These are phyloP conservation scores for Carabus problematicus DNA, from an alignment of 2,888 invertebrate genomes.

Conservation along the genomic window DNA sequence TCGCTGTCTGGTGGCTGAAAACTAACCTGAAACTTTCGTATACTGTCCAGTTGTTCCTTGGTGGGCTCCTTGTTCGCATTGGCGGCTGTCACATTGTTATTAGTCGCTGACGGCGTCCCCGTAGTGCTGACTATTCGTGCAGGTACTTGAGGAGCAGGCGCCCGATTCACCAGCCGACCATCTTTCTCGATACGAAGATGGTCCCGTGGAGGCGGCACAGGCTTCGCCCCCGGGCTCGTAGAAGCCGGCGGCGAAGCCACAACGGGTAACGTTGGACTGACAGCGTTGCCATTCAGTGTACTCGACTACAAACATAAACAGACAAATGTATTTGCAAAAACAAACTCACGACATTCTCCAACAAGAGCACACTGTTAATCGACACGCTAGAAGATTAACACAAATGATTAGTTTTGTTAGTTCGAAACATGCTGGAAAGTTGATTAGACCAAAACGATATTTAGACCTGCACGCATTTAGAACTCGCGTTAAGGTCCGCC, in stretches of 20 bases:
- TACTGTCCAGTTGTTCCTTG: constrained; percentile 88
- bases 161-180: constrained; percentile 67
- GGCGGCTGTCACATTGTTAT: constrained; percentile 55
- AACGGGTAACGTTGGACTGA: constrained; percentile 40
- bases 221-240: constrained; percentile 60
- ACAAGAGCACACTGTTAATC: no score
- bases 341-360: no score
- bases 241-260: constrained; percentile 54
- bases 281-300: constrained; percentile 52
- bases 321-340: no score
- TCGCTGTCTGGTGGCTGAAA: constrained; percentile 19
- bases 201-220: constrained; percentile 71
- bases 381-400: no score
- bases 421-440: no score
- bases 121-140: constrained; percentile 64
- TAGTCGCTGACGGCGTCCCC: constrained; percentile 46
- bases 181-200: constrained; percentile 70
- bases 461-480: no score
- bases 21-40: constrained; percentile 89
- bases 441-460: no score
- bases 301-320: constrained; percentile 50
- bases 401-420: no score
- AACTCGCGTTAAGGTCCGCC: no score
- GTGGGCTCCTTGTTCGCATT: constrained; percentile 71
- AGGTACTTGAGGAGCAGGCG: constrained; percentile 73